Base-by-base conservation (phyloP, 2,797 vertebrate species). In the Macropodus opercularis region DNA sequence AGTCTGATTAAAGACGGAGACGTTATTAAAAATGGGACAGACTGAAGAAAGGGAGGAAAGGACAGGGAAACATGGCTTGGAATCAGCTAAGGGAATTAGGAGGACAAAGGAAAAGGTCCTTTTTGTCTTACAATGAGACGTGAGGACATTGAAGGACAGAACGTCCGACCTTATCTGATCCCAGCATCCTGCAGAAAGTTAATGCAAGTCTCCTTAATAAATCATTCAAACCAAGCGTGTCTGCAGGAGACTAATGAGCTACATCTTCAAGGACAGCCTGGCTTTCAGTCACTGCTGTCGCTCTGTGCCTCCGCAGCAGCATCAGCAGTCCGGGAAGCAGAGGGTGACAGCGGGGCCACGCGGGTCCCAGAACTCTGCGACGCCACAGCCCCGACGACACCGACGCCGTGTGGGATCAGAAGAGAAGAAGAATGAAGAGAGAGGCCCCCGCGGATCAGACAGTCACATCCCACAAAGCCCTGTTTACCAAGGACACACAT, bases 401-500 rank as follows among this genome's bases (percentile, higher is more conserved):
- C 53, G 27, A 57, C 26, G 43, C 74, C 74, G 68, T 78, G 66
- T 64, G 69, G 76, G 84, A 85, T 78, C 71, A 87, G 81, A 72
- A 59, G 31, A 60, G 72, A 53, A 44, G 55, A 62, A 49, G 68
- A 83, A 81, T 80, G 82, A 89, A 81, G 77, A 63, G 62, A 75
- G 79, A 86, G 84, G 79, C 81, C 86, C 80, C 74, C 42, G 40
- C 83, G 86, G 87, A 90, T 90, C 86, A 90, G 89, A 90, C 88
- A 89, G 90, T 89, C 90, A 89, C 85, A 84, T 90, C 87, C 73
- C 87, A 92, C 89, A 93, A 91, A 87, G 86, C 80, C 76, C 70
- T 92, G 90, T 93, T 93, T 90, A 91, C 88, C 80, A 79, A 90
- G 80, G 85, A 89, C 82, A 90, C 84, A 89, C 87, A 83, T 36